Evolutionary conservation across 2,113 vertebrate genomes (phyloP).

Genomic region (Mormyrus iriodes): DNA sequence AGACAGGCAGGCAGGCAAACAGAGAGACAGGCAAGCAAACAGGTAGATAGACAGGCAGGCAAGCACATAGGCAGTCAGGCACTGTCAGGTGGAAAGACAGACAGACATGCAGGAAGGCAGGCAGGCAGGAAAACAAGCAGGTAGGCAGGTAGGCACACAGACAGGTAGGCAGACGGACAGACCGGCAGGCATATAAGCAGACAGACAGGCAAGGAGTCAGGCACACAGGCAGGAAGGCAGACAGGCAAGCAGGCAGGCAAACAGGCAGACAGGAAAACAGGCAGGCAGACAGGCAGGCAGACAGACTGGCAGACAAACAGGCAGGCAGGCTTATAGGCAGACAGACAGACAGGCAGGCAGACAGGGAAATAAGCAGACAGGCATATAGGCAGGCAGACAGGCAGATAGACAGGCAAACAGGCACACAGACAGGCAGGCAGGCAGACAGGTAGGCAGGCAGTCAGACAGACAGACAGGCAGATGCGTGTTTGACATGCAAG

Average conservation of each 20-base stretch:
- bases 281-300: not conserved
- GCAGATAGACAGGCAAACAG: not conserved
- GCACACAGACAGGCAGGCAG: not conserved
- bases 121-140: not conserved
- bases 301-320: not conserved
- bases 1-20: not conserved
- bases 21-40: not conserved
- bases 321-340: not conserved
- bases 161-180: not conserved
- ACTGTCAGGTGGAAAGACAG: not conserved
- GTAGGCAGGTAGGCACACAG: not conserved
- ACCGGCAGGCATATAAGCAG: not conserved
- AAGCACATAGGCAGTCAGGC: not conserved
- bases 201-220: not conserved
- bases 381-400: not conserved
- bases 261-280: no score
- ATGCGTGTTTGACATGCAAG: not conserved
- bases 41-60: not conserved
- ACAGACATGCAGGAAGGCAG: not conserved
- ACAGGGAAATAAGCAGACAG: not conserved
- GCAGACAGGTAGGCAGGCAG: not conserved
- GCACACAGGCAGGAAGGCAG: not conserved
- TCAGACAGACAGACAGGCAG: not conserved
- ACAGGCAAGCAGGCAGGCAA: not conserved
- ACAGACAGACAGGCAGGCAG: not conserved